Conservation (phyloP, 2,888 invertebrate species). For the Lasioglossum oenotherae region DNA sequence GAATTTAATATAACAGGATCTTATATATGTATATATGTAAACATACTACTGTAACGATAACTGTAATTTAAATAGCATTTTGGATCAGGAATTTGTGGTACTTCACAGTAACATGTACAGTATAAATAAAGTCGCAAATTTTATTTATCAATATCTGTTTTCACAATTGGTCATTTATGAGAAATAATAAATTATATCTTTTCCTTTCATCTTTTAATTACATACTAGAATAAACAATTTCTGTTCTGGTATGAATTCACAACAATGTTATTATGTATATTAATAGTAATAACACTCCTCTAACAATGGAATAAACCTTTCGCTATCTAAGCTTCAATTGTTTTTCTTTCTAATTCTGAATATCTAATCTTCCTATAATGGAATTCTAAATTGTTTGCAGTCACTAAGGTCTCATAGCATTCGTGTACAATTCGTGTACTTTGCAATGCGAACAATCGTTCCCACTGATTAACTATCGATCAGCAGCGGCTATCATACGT, state of each 20-base stretch:
- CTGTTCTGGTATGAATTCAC: conserved; percentile 54
- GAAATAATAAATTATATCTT: conserved; percentile 62
- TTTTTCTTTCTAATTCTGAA: conserved; percentile 14
- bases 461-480: conserved; percentile 56
- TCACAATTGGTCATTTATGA: conserved; percentile 73
- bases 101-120: conserved; percentile 65
- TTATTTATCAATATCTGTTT: conserved; percentile 68
- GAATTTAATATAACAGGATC: conserved; percentile 40
- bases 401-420: conserved; percentile 34
- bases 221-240: conserved; percentile 56
- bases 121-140: conserved; percentile 69
- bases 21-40: conserved; percentile 28
- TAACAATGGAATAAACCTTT: conserved; percentile 57
- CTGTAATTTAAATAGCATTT: conserved; percentile 37
- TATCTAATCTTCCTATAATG: conserved; percentile 36
- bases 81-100: conserved; percentile 66
- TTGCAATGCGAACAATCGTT: conserved; percentile 18
- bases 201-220: conserved; percentile 44
- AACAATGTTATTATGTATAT: conserved; percentile 50
- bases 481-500: conserved; percentile 53
- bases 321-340: conserved; percentile 41
- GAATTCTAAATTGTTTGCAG: conserved; percentile 33
- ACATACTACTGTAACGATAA: conserved; percentile 39
- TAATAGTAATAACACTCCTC: conserved; percentile 51
- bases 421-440: conserved; percentile 54